Evolutionary conservation across 37 sponge, comb jelly and placozoan species (phyloP).

Genomic region (Aplysina aerophoba): DNA sequence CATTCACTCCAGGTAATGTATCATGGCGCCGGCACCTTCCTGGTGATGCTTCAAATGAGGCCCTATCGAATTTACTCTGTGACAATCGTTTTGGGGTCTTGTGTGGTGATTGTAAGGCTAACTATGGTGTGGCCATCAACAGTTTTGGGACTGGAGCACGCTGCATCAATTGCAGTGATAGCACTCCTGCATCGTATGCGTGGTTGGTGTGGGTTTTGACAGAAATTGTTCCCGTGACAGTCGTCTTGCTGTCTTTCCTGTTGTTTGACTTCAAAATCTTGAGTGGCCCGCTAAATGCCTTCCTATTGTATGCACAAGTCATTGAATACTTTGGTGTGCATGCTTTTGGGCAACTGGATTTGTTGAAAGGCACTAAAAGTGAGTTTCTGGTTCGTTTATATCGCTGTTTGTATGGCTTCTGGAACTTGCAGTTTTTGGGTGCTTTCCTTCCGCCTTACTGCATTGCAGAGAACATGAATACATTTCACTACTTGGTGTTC

Average conservation of each 20-base stretch:
- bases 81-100: conserved; percentile 48
- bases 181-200: not conserved
- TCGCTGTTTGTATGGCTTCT: conserved; percentile 48
- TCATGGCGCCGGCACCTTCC: not conserved
- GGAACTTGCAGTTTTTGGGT: conserved; percentile 68
- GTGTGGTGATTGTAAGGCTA: conserved; percentile 57
- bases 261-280: conserved; percentile 55
- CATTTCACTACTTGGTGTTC: conserved; percentile 20
- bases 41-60: not conserved
- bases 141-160: not conserved
- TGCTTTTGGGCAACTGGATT: conserved; percentile 21
- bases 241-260: conserved; percentile 50
- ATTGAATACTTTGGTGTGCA: conserved; percentile 19
- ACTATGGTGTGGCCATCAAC: conserved; percentile 28
- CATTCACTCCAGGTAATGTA: not conserved
- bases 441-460: conserved; percentile 35
- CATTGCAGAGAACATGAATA: conserved; percentile 2
- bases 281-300: conserved; percentile 50
- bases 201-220: conserved; percentile 55
- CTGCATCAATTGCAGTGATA: conserved; percentile 37
- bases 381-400: not conserved
- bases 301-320: conserved; percentile 61
- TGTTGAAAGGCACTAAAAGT: not conserved
- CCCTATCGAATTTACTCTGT: not conserved
- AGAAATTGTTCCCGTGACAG: conserved; percentile 56